Evolutionary conservation across 2,113 vertebrate genomes (phyloP).

Genomic region (Emydura subglobosa): DNA sequence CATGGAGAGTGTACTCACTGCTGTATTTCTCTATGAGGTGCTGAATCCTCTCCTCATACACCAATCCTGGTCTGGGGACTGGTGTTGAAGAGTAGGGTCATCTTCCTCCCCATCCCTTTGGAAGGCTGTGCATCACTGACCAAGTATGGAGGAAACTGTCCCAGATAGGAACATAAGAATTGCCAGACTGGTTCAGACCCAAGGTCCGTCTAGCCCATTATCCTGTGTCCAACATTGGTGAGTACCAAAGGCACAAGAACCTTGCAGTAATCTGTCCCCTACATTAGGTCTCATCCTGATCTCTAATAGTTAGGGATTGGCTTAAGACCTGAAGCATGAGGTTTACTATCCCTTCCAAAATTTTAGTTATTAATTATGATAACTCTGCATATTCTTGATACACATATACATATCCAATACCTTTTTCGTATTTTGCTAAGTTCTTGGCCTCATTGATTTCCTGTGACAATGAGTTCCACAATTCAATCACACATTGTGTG

Average conservation of each 20-base stretch:
- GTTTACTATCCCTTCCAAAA: not conserved
- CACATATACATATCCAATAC: not conserved
- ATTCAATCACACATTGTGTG: slow-evolving; percentile 1
- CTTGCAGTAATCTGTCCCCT: not conserved
- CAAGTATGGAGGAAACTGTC: not conserved
- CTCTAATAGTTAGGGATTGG: not conserved
- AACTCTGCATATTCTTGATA: slow-evolving; percentile 30
- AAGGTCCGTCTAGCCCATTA: not conserved
- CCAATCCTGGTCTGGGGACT: not conserved
- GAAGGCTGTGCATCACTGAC: not conserved
- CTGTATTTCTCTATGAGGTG: not conserved
- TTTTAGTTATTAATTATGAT: slow-evolving; percentile 14
- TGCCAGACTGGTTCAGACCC: not conserved
- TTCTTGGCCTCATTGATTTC: not conserved
- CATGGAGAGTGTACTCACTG: not conserved
- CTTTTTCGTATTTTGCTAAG: not conserved
- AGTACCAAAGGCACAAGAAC: not conserved
- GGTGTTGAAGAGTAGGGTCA: not conserved
- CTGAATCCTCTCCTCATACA: not conserved
- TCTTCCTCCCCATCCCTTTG: not conserved
- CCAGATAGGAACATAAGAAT: not conserved
- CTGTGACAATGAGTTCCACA: not conserved
- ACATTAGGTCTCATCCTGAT: not conserved
- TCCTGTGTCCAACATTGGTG: not conserved
- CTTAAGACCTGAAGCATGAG: slow-evolving; percentile 23